Conservation (phyloP, 2,888 invertebrate species). For the Helobdella robusta region DNA sequence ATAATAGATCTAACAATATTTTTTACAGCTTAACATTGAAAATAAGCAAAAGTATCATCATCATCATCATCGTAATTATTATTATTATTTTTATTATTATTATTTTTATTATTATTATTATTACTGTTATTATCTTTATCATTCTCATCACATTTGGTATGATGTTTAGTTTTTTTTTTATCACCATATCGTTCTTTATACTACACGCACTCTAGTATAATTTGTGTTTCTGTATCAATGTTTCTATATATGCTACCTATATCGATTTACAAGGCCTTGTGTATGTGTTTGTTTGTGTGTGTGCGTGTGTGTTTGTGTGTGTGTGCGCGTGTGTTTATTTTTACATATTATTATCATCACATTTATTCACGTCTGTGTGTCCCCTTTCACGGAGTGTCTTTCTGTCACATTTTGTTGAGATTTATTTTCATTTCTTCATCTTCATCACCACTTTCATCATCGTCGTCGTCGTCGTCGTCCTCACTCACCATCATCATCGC, state of each 20-base stretch:
- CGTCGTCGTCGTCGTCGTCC: not conserved
- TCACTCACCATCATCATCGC: not conserved
- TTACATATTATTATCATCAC: not conserved
- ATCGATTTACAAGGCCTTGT: too few species aligned
- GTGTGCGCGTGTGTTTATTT: not conserved
- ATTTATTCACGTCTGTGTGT: not conserved
- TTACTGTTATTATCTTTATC: not conserved
- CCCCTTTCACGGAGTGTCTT: not conserved
- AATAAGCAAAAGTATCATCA: not conserved
- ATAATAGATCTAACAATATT: not conserved
- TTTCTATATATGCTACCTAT: too few species aligned
- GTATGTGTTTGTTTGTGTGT: too few species aligned
- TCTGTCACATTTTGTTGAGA: not conserved
- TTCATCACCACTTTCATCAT: not conserved
- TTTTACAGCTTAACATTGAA: not conserved
- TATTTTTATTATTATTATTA: not conserved
- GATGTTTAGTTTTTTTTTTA: too few species aligned
- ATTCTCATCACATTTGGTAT: too few species aligned
- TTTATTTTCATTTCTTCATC: not conserved
- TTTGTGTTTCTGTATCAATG: too few species aligned
- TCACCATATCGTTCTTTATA: too few species aligned
- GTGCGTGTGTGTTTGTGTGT: too few species aligned
- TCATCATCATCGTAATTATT: not conserved
- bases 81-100: not conserved
- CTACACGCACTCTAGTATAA: too few species aligned